A percentile compares a stretch with the other conserved stretches of the same genome.
Evolutionary conservation across 92 coral and sea anemone species (phyloP).

Genomic region (Bergia puertoricense): DNA sequence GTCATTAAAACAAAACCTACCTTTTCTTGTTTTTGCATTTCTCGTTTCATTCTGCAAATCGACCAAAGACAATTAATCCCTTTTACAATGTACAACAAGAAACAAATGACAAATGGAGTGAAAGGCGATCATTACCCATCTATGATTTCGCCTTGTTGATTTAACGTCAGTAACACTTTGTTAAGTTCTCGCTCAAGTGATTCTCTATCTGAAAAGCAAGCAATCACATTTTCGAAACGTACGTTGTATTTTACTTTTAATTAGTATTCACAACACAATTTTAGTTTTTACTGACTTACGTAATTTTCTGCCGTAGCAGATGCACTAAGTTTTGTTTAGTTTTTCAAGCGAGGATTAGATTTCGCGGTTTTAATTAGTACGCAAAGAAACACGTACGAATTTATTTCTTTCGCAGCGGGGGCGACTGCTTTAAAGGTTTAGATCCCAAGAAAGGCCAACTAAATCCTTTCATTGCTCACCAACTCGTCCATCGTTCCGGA

Average conservation of each 20-base stretch:
- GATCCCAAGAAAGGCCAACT: too few relatives aligned
- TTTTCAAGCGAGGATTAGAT: too few relatives aligned
- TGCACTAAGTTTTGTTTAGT: too few relatives aligned
- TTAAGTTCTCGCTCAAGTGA: constrained; percentile 76
- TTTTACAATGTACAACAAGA: background rate
- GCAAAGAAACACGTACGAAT: too few relatives aligned
- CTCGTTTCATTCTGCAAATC: constrained; percentile 64
- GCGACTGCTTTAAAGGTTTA: background rate
- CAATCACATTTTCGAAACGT: too few relatives aligned
- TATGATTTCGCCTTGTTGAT: constrained; percentile 76
- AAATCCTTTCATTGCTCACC: constrained; percentile 45
- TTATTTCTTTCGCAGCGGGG: too few relatives aligned
- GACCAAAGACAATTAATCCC: background rate
- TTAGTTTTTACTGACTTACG: too few relatives aligned
- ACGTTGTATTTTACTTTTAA: background rate
- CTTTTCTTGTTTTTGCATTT: constrained; percentile 59
- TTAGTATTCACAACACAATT: background rate
- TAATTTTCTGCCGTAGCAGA: too few relatives aligned
- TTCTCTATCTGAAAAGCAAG: constrained; percentile 57
- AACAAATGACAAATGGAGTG: background rate
- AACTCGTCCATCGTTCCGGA: constrained; percentile 66
- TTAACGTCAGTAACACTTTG: constrained; percentile 69
- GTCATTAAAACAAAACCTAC: constrained; percentile 3
- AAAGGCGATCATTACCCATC: constrained; percentile 61
- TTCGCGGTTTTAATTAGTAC: too few relatives aligned